Conservation (phyloP, 2,113 vertebrate genomes). For the Esox niger region DNA sequence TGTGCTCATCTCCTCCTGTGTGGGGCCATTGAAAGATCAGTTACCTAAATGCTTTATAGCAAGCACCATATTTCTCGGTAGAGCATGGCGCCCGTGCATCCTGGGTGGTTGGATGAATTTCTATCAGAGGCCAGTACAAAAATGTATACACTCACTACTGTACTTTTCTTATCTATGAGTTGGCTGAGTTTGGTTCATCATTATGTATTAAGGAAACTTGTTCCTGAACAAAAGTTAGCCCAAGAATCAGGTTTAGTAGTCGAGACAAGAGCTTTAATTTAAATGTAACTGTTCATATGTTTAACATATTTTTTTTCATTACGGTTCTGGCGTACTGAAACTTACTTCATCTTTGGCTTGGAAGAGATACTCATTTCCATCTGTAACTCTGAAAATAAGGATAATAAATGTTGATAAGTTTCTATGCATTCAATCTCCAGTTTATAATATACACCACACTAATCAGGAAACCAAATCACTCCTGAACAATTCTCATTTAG, state of each 20-base stretch:
- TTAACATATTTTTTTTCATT: neutral
- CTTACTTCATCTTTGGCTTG: slow-evolving; percentile 99
- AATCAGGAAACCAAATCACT: too few relatives aligned
- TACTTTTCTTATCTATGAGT: too few relatives aligned
- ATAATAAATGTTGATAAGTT: neutral
- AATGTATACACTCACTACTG: too few relatives aligned
- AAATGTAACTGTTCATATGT: neutral
- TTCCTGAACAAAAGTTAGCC: neutral
- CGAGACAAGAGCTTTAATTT: neutral
- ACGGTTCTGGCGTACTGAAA: neutral
- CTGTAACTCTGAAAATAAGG: slow-evolving; percentile 78
- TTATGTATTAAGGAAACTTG: too few relatives aligned
- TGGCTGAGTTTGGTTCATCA: too few relatives aligned
- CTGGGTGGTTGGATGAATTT: too few relatives aligned
- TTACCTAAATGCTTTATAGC: too few relatives aligned
- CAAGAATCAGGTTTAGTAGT: neutral
- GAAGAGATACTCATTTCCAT: slow-evolving; percentile 97
- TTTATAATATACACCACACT: too few relatives aligned
- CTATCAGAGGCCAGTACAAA: too few relatives aligned
- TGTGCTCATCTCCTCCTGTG: slow-evolving; percentile 95
- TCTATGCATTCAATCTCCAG: neutral
- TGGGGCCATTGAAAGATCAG: neutral
- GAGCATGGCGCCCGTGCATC: too few relatives aligned
- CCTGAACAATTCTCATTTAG: too few relatives aligned
- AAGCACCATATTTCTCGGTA: too few relatives aligned